Evolutionary conservation across 1,140 invertebrate species (phyloP), one percentile per base, ranked within the genome.

Genomic region (Magallana gigas): DNA sequence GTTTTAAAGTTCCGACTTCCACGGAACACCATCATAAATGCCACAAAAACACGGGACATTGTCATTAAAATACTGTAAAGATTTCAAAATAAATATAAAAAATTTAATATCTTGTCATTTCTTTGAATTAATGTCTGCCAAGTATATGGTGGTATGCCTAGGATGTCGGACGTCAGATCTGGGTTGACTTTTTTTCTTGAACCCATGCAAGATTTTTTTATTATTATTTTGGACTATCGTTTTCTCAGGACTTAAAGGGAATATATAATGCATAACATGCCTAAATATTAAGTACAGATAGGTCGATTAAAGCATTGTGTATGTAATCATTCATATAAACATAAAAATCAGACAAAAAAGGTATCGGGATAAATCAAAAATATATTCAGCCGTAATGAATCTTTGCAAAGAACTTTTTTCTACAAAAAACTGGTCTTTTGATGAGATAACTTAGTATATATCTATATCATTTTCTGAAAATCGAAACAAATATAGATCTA

Each of bases 21-120:
- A 76, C 9, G 14, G 68, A 76, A 76, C 64, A 76, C 68, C 18
- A 36, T 29, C 18, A 36, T 76, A 76, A 76, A 76, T 76, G 68
- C 68, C 68, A 76, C 18, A 23, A 76, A 76, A 76, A 76, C 68
- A 76, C 68, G 23, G 68, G 23, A 29, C 68, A 76, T 11, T 76
- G 68, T 76, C 68, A 76, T 76, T 29, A 76, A 76, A 76, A 29
- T 11, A 29, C 68, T 76, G 23, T 76, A 76, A 76, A 76, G 23
- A 76, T 76, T 76, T 76, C 68, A 76, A 76, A 76, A 76, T 76
- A 76, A 29, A 76, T 76, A 48, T 29, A 36, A 29, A 76, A 76
- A 76, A 76, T 29, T 76, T 76, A 76, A 36, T 76, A 76, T 76
- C 68, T 76, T 76, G 68, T 76, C 68, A 76, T 76, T 76, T 76